These are phyloP conservation scores for Puffinus mauretanicus DNA, from an alignment of 2,113 vertebrate genomes.

Conservation along the genomic window DNA sequence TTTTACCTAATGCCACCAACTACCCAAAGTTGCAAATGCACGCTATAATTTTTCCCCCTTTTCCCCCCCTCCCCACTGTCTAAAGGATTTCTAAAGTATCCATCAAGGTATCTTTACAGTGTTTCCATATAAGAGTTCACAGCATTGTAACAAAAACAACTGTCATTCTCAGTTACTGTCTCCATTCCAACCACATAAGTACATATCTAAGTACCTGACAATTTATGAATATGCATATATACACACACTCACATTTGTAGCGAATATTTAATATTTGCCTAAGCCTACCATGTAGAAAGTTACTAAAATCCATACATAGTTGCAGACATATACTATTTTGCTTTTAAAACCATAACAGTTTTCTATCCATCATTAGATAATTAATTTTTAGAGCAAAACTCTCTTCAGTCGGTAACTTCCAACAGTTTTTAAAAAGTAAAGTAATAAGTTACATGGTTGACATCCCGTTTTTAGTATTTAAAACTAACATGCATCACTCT, in stretches of 20 bases:
- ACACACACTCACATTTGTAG: neutral
- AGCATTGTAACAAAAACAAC: neutral
- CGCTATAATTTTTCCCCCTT: neutral
- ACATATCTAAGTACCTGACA: neutral
- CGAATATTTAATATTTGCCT: neutral
- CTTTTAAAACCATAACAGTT: neutral
- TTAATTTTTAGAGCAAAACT: neutral
- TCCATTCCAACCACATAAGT: neutral
- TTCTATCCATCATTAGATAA: neutral
- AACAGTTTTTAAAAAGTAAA: neutral
- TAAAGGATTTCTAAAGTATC: slow-evolving; percentile 1
- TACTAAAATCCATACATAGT: neutral
- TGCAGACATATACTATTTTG: neutral
- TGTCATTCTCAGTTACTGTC: neutral
- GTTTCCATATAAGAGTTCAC: neutral
- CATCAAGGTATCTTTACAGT: slow-evolving; percentile 12
- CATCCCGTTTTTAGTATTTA: neutral
- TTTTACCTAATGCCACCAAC: slow-evolving; percentile 62
- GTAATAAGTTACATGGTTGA: neutral
- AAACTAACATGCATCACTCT: slow-evolving; percentile 28
- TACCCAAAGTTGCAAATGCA: slow-evolving; percentile 63
- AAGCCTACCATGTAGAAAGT: neutral
- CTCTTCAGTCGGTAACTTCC: neutral
- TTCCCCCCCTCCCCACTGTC: slow-evolving; percentile 29
- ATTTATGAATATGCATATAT: neutral